Base-by-base conservation (phyloP, 2,888 invertebrate species). In the Ypsolopha sequella region DNA sequence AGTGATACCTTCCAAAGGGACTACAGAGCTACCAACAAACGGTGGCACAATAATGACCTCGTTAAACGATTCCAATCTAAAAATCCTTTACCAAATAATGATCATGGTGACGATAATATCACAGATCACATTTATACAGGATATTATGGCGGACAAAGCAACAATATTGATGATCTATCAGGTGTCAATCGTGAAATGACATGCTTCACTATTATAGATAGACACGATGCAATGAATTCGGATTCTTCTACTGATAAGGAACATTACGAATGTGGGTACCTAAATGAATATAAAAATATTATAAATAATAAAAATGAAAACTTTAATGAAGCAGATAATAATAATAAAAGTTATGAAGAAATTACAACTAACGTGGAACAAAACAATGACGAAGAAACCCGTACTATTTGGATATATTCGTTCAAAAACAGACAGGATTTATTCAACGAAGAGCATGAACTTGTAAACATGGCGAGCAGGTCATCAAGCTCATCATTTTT, bases 321-420 rank as follows among this genome's bases (percentile, higher is more conserved):
- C 4, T 24, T 24, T 4, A 24, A 24, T 4, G 24, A 24, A 4
- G 24, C 24, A 24, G 24, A 24, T 24, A 24, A 24, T 24, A 24
- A 24, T 24, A 24, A 24, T 24, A 24, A 24, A 24, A 24, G 24
- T 24, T 24, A 24, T 24, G 24, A 24, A 24, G 24, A 24, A 24
- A 24, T 24, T 3, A 24, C 24, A 24, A 24, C 24, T 24, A 4
- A 3, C 24, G 24, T 24, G 24, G 24, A 24, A 24, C 53, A 64
- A 8, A 62, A 65, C 44, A 39, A 55, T 11, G 63, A 68, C 7
- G 48, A 56, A 7, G 69, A 72, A 46, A 70, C 74, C 54, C 69
- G 64, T 7, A 78, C 73, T 2, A 64, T 80, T 54, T 78, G 74
- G 70, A 79, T 81, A 46, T 81, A 81, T 60, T 81, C 81, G 2